phyloP scores from a whole-genome alignment of 2,113 vertebrate species.

The Alexandromys fortis region DNA sequence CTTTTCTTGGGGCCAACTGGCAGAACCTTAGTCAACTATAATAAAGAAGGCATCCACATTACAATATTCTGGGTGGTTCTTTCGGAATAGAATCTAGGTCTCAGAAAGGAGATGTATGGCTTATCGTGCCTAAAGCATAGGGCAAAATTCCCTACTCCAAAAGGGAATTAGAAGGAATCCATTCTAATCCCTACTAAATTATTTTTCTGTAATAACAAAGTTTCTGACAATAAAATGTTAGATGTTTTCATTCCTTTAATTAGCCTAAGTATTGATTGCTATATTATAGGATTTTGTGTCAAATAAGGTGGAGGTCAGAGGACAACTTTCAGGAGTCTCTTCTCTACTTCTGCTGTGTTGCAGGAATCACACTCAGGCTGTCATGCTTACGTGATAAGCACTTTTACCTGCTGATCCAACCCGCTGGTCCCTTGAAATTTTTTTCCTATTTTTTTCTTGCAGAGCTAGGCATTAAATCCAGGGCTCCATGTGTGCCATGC shows the following conservation, averaged over 20 bases:
- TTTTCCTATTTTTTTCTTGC: too few relatives aligned
- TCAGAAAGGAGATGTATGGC: neutral
- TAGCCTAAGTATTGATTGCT: constrained; percentile 32
- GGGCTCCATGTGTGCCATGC: too few relatives aligned
- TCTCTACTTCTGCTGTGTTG: neutral
- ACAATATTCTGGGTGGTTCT: neutral
- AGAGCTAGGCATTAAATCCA: neutral
- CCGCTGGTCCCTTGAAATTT: neutral
- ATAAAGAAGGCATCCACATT: constrained; percentile 9
- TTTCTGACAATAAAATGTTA: constrained; percentile 56
- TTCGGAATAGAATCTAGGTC: neutral
- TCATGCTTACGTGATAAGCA: too few relatives aligned
- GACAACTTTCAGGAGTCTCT: neutral
- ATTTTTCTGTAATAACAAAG: constrained; percentile 40
- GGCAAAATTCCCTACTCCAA: constrained; percentile 1
- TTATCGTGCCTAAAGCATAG: neutral
- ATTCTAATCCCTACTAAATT: neutral
- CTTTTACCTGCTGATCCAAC: too few relatives aligned
- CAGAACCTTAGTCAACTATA: neutral
- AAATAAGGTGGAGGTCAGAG: neutral
- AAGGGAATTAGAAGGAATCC: neutral
- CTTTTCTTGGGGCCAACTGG: neutral
- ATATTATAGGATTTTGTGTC: constrained; percentile 40
- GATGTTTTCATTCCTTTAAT: constrained; percentile 32
- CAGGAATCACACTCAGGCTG: neutral